Percentiles rank a stretch among this genome's conserved stretches.
phyloP scores from a whole-genome alignment of 1,140 invertebrate species.

The Archegozetes longisetosus region DNA sequence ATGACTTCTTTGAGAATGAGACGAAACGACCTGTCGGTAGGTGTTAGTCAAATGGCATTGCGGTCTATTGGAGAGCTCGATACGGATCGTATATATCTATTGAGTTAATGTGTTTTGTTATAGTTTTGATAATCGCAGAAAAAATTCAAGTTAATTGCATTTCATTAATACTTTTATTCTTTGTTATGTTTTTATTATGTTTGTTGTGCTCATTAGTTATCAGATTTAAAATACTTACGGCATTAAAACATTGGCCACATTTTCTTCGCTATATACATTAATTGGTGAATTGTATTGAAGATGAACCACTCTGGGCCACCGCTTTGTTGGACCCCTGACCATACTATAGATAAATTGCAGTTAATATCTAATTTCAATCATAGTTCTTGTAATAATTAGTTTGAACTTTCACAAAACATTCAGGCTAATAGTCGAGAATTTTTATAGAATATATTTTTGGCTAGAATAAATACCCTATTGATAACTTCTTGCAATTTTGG shows the following conservation, averaged over 20 bases:
- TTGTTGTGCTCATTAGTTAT: no score
- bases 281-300: slow-evolving; percentile 33
- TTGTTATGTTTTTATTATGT: slow-evolving; percentile 12
- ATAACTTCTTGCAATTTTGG: slow-evolving; percentile 8
- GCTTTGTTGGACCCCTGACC: slow-evolving; percentile 8
- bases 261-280: slow-evolving; percentile 31
- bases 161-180: no score
- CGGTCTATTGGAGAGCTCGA: neutral
- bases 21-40: slow-evolving; percentile 7
- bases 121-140: no score
- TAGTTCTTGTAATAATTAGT: neutral
- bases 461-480: slow-evolving; percentile 3
- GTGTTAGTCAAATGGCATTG: slow-evolving; percentile 2
- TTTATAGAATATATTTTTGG: neutral
- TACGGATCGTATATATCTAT: no score
- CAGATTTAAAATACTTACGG: no score
- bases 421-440: neutral
- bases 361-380: neutral
- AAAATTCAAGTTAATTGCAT: no score
- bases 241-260: slow-evolving; percentile 28
- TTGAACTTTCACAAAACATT: neutral
- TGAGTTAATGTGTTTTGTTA: no score
- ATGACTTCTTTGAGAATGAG: neutral
- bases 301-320: slow-evolving; percentile 25
- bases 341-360: slow-evolving; percentile 6